Percentiles rank a stretch among this genome's conserved stretches.
phyloP scores from a whole-genome alignment of 64 coral and sea anemone genomes.

The Hydrozoanthus tunicans region DNA sequence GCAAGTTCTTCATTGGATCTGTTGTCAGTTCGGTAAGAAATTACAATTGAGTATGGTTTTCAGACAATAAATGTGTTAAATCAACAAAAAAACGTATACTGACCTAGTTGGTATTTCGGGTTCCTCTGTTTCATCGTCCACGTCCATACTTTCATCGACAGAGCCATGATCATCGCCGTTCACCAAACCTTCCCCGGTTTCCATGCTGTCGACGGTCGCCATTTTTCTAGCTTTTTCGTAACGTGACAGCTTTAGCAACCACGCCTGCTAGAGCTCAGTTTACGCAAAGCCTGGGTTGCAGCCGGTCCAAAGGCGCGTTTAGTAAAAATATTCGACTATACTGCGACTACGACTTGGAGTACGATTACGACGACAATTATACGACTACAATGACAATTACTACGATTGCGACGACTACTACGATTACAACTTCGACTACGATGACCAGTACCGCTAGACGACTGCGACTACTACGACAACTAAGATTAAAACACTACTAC shows the following conservation, averaged over 20 bases:
- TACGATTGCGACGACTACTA: too few relatives aligned
- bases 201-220: conserved; percentile 47
- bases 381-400: too few relatives aligned
- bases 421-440: too few relatives aligned
- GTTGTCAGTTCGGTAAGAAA: background rate
- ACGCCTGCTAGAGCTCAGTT: background rate
- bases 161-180: background rate
- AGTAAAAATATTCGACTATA: too few relatives aligned
- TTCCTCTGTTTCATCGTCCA: conserved; percentile 56
- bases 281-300: background rate
- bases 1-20: conserved; percentile 63
- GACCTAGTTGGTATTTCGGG: conserved; percentile 15
- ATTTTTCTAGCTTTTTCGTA: conserved; percentile 30
- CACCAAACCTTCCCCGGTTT: conserved; percentile 30
- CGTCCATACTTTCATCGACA: conserved; percentile 22
- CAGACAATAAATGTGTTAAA: background rate
- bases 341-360: too few relatives aligned
- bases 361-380: too few relatives aligned
- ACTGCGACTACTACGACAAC: too few relatives aligned
- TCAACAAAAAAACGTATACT: background rate
- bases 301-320: background rate
- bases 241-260: conserved; percentile 17
- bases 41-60: background rate
- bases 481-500: too few relatives aligned
- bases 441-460: too few relatives aligned